Conservation (phyloP, 2,113 vertebrate species). For the Oncorhynchus kisutch region DNA sequence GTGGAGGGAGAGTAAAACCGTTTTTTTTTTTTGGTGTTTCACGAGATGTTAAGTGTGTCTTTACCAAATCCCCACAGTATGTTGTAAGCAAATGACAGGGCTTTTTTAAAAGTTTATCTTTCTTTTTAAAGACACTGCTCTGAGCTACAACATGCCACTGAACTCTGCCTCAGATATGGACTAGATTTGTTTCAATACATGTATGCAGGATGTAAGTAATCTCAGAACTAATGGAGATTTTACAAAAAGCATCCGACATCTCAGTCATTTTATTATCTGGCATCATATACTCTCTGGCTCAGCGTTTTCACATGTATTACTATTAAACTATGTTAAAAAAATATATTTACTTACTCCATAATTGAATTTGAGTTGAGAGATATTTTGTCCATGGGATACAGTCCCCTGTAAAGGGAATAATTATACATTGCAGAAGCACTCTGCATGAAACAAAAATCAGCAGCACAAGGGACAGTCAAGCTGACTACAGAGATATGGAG, state of each 20-base stretch:
- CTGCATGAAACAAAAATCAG: slow-evolving; percentile 64
- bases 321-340: slow-evolving; percentile 18
- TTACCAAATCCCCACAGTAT: slow-evolving; percentile 48
- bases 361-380: slow-evolving; percentile 18
- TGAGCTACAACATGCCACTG: slow-evolving; percentile 31
- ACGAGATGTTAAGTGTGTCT: slow-evolving; percentile 49
- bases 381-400: slow-evolving; percentile 21
- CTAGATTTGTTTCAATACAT: slow-evolving; percentile 23
- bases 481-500: slow-evolving; percentile 62
- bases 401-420: slow-evolving; percentile 35
- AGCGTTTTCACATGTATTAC: slow-evolving; percentile 26
- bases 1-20: slow-evolving; percentile 28
- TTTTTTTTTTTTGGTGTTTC: slow-evolving; percentile 1
- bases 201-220: slow-evolving; percentile 20
- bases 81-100: slow-evolving; percentile 67
- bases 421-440: slow-evolving; percentile 53
- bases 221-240: slow-evolving; percentile 19
- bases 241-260: slow-evolving; percentile 20
- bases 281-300: neutral
- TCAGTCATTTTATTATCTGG: slow-evolving; percentile 8
- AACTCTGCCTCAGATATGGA: slow-evolving; percentile 29
- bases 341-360: slow-evolving; percentile 22
- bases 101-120: slow-evolving; percentile 33
- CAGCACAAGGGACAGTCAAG: slow-evolving; percentile 54
- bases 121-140: slow-evolving; percentile 21